phyloP scores from a whole-genome alignment of 2,888 invertebrate genomes.

The Protodeltote pygarga region DNA sequence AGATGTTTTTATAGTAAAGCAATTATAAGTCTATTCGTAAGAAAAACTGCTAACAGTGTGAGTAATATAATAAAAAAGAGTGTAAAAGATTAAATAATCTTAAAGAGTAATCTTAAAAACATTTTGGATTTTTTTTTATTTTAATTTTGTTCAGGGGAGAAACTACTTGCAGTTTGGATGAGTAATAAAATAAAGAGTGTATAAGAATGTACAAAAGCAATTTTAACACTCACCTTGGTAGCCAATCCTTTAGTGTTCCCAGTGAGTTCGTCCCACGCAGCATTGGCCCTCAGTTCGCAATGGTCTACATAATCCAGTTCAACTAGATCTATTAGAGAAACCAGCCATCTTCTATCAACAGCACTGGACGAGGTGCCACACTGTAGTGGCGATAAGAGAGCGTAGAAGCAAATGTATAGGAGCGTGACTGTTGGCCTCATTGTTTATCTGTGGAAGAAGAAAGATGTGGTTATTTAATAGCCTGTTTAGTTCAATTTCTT shows the following conservation, averaged over 20 bases:
- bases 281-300: conserved; percentile 73
- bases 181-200: too few relatives aligned
- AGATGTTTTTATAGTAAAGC: too few relatives aligned
- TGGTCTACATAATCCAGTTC: conserved; percentile 82
- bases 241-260: conserved; percentile 68
- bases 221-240: conserved; percentile 61
- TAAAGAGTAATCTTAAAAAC: too few relatives aligned
- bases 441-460: conserved; percentile 60
- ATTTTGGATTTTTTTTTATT: too few relatives aligned
- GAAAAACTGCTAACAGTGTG: too few relatives aligned
- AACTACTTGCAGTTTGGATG: too few relatives aligned
- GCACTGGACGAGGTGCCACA: conserved; percentile 71
- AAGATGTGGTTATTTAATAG: background rate
- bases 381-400: conserved; percentile 63
- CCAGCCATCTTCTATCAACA: conserved; percentile 73
- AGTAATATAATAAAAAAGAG: too few relatives aligned
- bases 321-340: conserved; percentile 75
- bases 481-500: too few relatives aligned
- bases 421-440: conserved; percentile 70
- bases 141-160: too few relatives aligned
- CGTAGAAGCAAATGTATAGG: conserved; percentile 65
- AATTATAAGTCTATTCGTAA: too few relatives aligned
- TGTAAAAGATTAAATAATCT: too few relatives aligned
- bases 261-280: conserved; percentile 76
- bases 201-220: background rate